Conservation (phyloP, 1,140 invertebrate species). For the Cepaea nemoralis region DNA sequence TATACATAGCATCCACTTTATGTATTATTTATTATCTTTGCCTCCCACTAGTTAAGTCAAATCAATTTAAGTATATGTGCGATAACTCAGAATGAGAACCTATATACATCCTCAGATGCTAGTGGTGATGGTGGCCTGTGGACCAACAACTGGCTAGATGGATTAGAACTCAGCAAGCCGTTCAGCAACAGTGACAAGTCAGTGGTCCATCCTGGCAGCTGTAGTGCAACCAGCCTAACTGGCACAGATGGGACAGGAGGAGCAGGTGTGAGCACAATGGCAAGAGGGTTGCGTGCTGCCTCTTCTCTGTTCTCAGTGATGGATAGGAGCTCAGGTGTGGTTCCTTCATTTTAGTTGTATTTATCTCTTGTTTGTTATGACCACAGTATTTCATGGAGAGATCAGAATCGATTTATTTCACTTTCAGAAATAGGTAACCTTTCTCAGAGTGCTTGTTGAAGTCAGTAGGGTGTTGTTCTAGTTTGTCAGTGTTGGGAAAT, state of each 20-base stretch:
- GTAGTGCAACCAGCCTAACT: neutral
- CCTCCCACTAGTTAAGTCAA: too few species aligned
- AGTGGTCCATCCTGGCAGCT: slow-evolving; percentile 3
- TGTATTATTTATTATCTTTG: too few species aligned
- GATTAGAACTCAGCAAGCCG: slow-evolving; percentile 14
- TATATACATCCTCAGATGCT: slow-evolving; percentile 20
- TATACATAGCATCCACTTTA: too few species aligned
- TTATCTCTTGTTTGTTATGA: too few species aligned
- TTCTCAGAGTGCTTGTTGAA: too few species aligned
- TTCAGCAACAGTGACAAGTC: slow-evolving; percentile 42
- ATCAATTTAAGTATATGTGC: too few species aligned
- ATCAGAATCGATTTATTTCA: too few species aligned
- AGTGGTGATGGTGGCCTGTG: slow-evolving; percentile 40
- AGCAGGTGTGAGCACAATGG: neutral
- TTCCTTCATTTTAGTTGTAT: neutral
- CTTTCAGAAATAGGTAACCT: too few species aligned
- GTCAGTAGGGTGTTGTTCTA: too few species aligned
- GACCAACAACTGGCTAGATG: slow-evolving; percentile 42
- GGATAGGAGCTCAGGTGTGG: neutral
- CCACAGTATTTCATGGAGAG: too few species aligned
- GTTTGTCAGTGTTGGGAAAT: too few species aligned
- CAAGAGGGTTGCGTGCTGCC: slow-evolving; percentile 3
- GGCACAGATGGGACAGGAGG: neutral
- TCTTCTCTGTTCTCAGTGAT: neutral
- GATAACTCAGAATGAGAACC: too few species aligned